Evolutionary conservation across 2,797 vertebrate genomes (phyloP).

Genomic region (Sebastes iracundus): DNA sequence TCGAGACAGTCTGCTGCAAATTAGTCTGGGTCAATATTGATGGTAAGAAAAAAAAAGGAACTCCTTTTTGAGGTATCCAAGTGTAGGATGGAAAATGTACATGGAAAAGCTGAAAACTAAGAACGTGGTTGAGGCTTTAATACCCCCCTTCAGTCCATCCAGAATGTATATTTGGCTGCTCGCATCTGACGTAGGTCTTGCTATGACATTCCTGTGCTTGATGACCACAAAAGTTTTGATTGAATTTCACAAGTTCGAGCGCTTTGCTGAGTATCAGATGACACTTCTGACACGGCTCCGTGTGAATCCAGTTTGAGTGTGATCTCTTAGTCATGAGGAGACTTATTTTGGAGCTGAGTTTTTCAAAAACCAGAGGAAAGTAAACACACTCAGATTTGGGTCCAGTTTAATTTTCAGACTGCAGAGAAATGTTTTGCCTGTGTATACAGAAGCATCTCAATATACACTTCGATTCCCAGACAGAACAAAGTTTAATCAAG

Average conservation of each 20-base stretch:
- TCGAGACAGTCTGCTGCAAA: constrained; percentile 5
- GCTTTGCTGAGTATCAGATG: neutral
- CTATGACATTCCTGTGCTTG: neutral
- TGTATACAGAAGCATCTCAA: constrained; percentile 5
- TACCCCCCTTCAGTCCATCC: rapidly evolving
- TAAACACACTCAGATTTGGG: neutral
- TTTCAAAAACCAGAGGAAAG: neutral
- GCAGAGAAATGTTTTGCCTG: neutral
- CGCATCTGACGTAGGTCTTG: neutral
- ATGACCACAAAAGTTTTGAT: constrained; percentile 19
- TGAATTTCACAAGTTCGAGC: constrained; percentile 1
- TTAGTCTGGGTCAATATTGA: constrained; percentile 1
- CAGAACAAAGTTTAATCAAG: constrained; percentile 41
- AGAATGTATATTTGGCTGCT: neutral
- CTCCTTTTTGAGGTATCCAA: neutral
- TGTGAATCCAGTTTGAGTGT: neutral
- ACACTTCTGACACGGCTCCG: constrained; percentile 4
- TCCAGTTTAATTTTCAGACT: constrained; percentile 3
- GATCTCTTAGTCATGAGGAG: neutral
- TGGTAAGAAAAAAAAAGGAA: neutral
- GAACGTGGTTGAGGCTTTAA: too few species aligned
- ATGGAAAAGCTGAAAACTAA: too few species aligned
- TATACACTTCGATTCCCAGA: constrained; percentile 18
- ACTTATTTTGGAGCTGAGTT: neutral
- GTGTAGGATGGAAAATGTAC: neutral